Evolutionary conservation across 2,888 invertebrate species (phyloP), one percentile per base, ranked within the genome.

Genomic region (Nomada flava): DNA sequence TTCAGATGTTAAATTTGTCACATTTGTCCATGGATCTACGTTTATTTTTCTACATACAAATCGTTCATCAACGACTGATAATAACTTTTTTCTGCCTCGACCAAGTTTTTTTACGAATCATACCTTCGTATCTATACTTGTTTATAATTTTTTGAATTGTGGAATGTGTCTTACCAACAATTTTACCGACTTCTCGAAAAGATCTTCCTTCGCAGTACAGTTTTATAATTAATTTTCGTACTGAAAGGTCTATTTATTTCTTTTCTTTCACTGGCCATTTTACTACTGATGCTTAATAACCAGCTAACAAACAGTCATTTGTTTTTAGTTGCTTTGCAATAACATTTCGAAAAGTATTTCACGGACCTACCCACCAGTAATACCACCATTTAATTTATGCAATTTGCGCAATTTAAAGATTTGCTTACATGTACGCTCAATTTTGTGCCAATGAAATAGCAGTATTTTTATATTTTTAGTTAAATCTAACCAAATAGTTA

Each of bases 201-300:
- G 11, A 23, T 67, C 53, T 36, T 53, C 52, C 36, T 53, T 67
- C 67, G 20, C 26, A 67, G 23, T 50, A 53, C n/a, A 67, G n/a
- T 67, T 67, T 67, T 67, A 67, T 67, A 67, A 53, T 67, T 36
- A 52, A 67, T 67, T 53, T 67, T n/a, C 36, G 67, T 10, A 15
- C 18, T n/a, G 36, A 53, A 53, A 36, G 11, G 53, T 67, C 36
- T 20, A 20, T 20, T 0, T 36, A 7, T 67, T 67, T 52, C 20
- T 36, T 10, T 67, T n/a, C 53, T 36, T n/a, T 1, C 26, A 20
- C 7, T 67, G 15, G 18, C 52, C 20, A 67, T 67, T 67, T 67
- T 36, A 5, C 53, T 67, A 42, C n/a, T 67, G n/a, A 67, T 53
- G 18, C 29, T 52, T 20, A 29, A 36, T 36, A 67, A 53, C 29